These are phyloP conservation scores for Marmota flaviventris DNA, from an alignment of 2,113 vertebrate genomes.

Conservation along the genomic window DNA sequence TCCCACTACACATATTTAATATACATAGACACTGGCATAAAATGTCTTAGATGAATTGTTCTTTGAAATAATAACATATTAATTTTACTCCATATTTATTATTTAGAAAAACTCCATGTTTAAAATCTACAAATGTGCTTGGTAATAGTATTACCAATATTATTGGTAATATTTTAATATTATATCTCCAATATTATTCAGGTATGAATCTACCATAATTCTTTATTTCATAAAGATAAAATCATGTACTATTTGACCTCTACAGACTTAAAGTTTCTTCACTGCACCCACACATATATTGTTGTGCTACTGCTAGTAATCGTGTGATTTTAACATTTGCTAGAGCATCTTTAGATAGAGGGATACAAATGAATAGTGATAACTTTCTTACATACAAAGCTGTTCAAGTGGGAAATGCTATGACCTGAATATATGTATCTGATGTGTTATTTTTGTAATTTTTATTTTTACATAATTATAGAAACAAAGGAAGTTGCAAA, in stretches of 20 bases:
- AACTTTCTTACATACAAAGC: slow-evolving; percentile 2
- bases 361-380: slow-evolving; percentile 8
- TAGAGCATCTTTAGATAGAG: slow-evolving; percentile 14
- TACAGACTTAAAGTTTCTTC: neutral
- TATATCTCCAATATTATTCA: neutral
- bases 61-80: neutral
- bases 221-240: neutral
- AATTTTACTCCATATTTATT: neutral
- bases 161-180: too few species aligned
- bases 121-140: neutral
- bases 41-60: neutral
- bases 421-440: slow-evolving; percentile 27
- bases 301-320: neutral
- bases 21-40: neutral
- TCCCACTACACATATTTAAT: neutral
- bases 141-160: neutral
- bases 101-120: neutral
- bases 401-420: slow-evolving; percentile 21
- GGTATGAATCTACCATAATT: neutral
- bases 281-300: neutral
- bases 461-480: slow-evolving; percentile 5
- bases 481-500: neutral
- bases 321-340: neutral
- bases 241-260: neutral
- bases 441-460: neutral